These are phyloP conservation scores for Hypercompe scribonia DNA, from an alignment of 2,888 invertebrate species.

Conservation along the genomic window DNA sequence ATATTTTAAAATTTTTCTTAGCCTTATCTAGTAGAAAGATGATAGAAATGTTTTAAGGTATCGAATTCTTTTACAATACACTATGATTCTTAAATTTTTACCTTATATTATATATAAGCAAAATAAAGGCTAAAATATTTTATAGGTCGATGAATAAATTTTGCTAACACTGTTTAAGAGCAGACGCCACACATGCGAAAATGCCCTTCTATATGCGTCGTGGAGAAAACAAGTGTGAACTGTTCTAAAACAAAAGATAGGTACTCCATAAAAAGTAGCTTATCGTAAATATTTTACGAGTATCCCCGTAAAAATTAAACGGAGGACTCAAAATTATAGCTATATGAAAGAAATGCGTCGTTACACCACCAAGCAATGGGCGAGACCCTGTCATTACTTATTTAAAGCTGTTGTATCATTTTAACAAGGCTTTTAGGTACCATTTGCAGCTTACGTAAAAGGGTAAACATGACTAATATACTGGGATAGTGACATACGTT, in stretches of 20 bases:
- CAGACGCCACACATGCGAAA: neutral
- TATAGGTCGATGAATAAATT: neutral
- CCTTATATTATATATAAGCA: neutral
- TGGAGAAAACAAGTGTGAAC: conserved; percentile 6
- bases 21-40: too few relatives aligned
- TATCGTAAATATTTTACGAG: conserved; percentile 25
- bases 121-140: neutral
- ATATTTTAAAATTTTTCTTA: too few relatives aligned
- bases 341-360: conserved; percentile 25
- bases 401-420: conserved; percentile 21
- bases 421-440: conserved; percentile 14
- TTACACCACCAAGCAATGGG: conserved; percentile 15
- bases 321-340: conserved; percentile 15
- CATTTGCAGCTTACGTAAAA: conserved; percentile 13
- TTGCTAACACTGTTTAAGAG: neutral
- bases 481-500: conserved; percentile 2
- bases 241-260: conserved; percentile 8
- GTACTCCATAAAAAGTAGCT: conserved; percentile 20
- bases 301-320: conserved; percentile 25
- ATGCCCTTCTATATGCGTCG: neutral
- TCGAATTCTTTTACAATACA: neutral
- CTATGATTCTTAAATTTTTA: neutral
- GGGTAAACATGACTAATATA: conserved; percentile 5
- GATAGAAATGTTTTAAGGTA: neutral
- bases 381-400: conserved; percentile 18